A percentile compares a stretch with the other conserved stretches of the same genome.
phyloP scores from a whole-genome alignment of 2,888 invertebrate genomes.

The Nephrotoma appendiculata region DNA sequence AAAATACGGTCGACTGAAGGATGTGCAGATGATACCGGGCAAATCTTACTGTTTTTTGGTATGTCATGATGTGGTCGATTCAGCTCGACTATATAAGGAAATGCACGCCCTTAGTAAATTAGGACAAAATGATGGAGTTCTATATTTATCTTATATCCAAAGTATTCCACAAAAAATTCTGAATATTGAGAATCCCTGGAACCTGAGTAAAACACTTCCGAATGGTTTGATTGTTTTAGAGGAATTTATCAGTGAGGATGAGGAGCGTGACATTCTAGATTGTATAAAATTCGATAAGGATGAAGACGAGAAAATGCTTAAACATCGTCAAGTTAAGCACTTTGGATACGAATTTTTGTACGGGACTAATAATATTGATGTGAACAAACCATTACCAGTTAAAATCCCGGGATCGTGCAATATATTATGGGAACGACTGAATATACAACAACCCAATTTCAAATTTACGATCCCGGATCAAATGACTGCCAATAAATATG shows the following conservation, averaged over 20 bases:
- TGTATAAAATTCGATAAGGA: conserved; percentile 38
- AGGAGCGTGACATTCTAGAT: conserved; percentile 47
- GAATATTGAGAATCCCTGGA: conserved; percentile 19
- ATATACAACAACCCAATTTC: conserved; percentile 34
- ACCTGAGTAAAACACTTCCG: conserved; percentile 36
- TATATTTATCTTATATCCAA: conserved; percentile 42
- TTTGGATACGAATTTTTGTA: conserved; percentile 88
- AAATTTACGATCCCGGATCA: conserved; percentile 53
- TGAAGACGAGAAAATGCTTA: conserved; percentile 34
- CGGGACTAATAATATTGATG: conserved; percentile 71
- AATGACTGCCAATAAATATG: conserved; percentile 70
- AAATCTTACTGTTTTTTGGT: conserved; percentile 71
- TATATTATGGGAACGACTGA: conserved; percentile 38
- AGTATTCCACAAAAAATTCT: conserved; percentile 16
- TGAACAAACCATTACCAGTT: conserved; percentile 45
- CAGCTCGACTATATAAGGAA: conserved; percentile 39
- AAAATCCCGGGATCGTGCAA: conserved; percentile 57
- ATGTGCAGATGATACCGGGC: conserved; percentile 54
- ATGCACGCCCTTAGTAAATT: conserved; percentile 45
- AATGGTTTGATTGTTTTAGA: conserved; percentile 53
- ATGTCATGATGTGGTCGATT: conserved; percentile 37
- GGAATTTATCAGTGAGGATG: conserved; percentile 53
- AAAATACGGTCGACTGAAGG: conserved; percentile 38
- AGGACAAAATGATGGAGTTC: conserved; percentile 40
- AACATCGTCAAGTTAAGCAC: conserved; percentile 76